These are phyloP conservation scores for Halocynthia roretzi DNA, from an alignment of 23 tunicate species.

Conservation along the genomic window DNA sequence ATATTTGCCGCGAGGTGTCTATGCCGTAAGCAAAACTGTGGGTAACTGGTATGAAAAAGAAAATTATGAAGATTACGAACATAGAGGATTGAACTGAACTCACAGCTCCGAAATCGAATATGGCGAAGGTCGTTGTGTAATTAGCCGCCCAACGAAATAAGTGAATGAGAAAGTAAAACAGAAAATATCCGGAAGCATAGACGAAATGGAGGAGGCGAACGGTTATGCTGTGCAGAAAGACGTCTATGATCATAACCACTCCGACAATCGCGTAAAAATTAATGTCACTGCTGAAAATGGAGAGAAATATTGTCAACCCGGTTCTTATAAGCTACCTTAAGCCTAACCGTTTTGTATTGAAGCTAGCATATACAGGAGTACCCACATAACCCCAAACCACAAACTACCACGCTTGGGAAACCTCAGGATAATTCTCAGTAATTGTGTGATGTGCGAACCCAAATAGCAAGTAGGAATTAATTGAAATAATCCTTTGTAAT, in stretches of 20 bases:
- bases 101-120: conserved; percentile 35
- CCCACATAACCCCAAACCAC: background rate
- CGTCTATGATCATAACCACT: conserved; percentile 46
- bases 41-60: conserved; percentile 18
- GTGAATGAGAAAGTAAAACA: conserved; percentile 34
- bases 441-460: no score
- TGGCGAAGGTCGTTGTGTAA: conserved; percentile 21
- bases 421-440: no score
- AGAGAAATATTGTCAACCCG: background rate
- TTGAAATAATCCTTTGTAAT: no score
- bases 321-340: background rate
- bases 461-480: no score
- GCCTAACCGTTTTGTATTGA: background rate
- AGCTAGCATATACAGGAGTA: background rate
- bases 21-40: conserved; percentile 38
- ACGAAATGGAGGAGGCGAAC: conserved; percentile 51
- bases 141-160: conserved; percentile 63
- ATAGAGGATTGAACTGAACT: conserved; percentile 6
- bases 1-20: conserved; percentile 37
- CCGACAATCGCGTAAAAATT: conserved; percentile 50
- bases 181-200: conserved; percentile 30
- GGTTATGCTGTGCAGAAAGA: conserved; percentile 33
- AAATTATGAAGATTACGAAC: conserved; percentile 15
- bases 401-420: no score
- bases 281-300: conserved; percentile 49